Base-by-base conservation (phyloP, 2,113 vertebrate genomes). In the Corythoichthys intestinalis region DNA sequence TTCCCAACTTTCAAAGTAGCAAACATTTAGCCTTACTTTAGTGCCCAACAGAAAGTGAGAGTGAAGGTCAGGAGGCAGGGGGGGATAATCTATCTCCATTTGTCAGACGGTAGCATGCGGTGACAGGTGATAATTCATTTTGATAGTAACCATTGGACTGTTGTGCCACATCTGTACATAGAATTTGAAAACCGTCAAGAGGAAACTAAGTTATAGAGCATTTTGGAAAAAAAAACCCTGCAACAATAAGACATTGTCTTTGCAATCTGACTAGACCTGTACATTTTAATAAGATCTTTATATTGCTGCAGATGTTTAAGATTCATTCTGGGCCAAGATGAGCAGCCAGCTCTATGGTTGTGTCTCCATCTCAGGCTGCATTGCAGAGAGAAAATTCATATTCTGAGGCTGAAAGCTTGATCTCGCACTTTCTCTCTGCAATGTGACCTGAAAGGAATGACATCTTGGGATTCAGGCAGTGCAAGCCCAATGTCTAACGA, bases 361-460 rank as follows among this genome's bases (percentile, higher is more conserved):
- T 58, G 69, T 72, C 75, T 82, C 66, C 61, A 47, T 63, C 44
- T 13, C 69, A 70, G 84, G 83, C 87, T 90, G 88, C 90, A 91
- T 83, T 91, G 88, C 90, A 89, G 90, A 90, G 87, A 82, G 74
- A 70, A 86, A 87, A 88, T 91, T 91, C 85, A 90, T 89, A 90
- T 91, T 90, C 90, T 85, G 87, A 77, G 84, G 81, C 81, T 28
- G 80, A 83, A 44, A 76, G 76, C 83, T 83, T 79, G 80, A 85
- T 85, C 80, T 83, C 77, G 82, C 83, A 75, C 67, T 65, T 74
- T 75, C 49, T 77, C 78, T n/a, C 87, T 80, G 85, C 82, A 84
- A 85, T 72, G 76, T 77, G 78, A 83, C 78, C 83, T 90, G 88
- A 86, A 86, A 82, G 77, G 86, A 87, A 88, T 87, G 82, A 85